phyloP scores from a whole-genome alignment of 2,113 vertebrate genomes.

The Sceloporus undulatus region DNA sequence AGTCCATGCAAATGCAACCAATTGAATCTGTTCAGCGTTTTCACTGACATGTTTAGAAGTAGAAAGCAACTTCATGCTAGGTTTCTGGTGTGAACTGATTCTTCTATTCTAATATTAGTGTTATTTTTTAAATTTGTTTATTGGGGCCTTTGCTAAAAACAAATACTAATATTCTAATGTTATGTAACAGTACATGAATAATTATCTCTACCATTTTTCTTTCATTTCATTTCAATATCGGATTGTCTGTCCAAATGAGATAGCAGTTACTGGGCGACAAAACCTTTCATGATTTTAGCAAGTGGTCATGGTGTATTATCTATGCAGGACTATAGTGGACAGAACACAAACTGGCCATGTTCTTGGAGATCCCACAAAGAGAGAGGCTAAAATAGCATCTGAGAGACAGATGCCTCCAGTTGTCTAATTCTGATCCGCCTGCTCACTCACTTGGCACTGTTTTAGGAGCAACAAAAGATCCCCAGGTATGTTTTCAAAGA shows the following conservation, averaged over 20 bases:
- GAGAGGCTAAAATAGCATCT: conserved; percentile 71
- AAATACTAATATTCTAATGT: conserved; percentile 1
- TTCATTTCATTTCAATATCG: neutral
- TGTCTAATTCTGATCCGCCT: conserved; percentile 81
- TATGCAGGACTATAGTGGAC: conserved; percentile 60
- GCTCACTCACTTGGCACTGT: conserved; percentile 89
- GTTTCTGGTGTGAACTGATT: neutral
- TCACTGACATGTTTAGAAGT: neutral
- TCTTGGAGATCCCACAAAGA: conserved; percentile 76
- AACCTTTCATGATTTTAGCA: neutral
- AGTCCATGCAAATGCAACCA: neutral
- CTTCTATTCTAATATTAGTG: neutral
- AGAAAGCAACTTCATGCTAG: neutral
- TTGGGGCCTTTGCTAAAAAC: neutral
- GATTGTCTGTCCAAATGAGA: neutral
- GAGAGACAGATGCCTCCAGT: conserved; percentile 82
- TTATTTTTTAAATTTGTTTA: neutral
- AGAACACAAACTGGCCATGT: conserved; percentile 90
- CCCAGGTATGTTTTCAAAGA: conserved; percentile 77
- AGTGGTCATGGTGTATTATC: conserved; percentile 1
- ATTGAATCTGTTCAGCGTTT: neutral
- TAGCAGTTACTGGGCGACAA: neutral
- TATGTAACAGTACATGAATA: neutral
- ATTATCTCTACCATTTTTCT: neutral
- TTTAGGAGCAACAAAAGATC: conserved; percentile 79